A percentile compares a stretch with the other conserved stretches of the same genome.
phyloP scores from a whole-genome alignment of 1,140 invertebrate genomes.

The Macrotrachela quadricornifera region DNA sequence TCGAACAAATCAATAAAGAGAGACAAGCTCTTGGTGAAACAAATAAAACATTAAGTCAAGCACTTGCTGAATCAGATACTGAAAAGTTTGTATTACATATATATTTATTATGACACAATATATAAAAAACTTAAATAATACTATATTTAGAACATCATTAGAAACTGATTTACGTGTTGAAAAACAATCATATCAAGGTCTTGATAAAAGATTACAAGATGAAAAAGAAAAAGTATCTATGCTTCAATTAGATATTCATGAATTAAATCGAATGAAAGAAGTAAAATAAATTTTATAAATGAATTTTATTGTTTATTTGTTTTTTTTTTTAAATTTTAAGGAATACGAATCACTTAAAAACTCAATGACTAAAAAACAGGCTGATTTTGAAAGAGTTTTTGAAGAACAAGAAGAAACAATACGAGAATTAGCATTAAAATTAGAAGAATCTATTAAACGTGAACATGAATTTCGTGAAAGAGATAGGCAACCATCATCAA shows the following conservation, averaged over 20 bases:
- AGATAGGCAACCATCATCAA: background rate
- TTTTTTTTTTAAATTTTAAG: background rate
- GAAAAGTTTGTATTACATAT: no score
- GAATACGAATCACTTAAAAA: slow-evolving; percentile 12
- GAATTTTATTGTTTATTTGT: no score
- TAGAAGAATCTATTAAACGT: slow-evolving; percentile 29
- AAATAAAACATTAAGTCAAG: no score
- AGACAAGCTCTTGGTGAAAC: no score
- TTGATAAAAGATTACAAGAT: slow-evolving; percentile 55
- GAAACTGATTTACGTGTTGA: slow-evolving; percentile 71
- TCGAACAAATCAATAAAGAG: no score
- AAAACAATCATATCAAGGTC: slow-evolving; percentile 63
- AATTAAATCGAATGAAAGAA: slow-evolving; percentile 6
- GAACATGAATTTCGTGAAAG: background rate
- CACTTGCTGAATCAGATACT: no score
- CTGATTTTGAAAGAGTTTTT: slow-evolving; percentile 42
- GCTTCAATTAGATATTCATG: slow-evolving; percentile 45
- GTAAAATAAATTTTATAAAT: background rate
- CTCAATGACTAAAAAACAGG: slow-evolving; percentile 54
- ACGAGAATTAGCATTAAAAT: slow-evolving; percentile 69
- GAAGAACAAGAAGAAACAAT: slow-evolving; percentile 70
- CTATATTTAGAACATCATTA: slow-evolving; percentile 33
- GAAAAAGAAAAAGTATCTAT: slow-evolving; percentile 53
- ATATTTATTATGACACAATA: no score
- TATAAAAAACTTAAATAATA: no score